Evolutionary conservation across 2,888 invertebrate genomes (phyloP).

Genomic region (Crematogaster levior): DNA sequence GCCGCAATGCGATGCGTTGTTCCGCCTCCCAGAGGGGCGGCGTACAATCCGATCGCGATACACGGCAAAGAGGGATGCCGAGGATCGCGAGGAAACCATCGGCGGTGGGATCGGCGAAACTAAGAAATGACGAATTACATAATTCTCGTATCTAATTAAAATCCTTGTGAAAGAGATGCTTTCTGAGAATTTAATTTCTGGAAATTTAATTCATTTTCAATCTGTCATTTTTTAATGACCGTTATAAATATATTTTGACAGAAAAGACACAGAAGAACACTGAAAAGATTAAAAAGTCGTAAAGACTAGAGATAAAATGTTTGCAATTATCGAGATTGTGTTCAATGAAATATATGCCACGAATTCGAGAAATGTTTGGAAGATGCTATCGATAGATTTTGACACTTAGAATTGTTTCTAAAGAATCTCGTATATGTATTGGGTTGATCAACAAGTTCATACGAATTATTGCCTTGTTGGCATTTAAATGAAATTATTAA

Average conservation of each 20-base stretch:
- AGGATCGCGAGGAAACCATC: not conserved
- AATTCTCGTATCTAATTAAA: constrained; percentile 9
- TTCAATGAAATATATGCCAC: not conserved
- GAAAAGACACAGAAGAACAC: no score
- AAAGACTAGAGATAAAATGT: not conserved
- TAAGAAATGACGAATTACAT: constrained; percentile 7
- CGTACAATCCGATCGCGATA: constrained; percentile 36
- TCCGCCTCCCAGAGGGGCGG: constrained; percentile 43
- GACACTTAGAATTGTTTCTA: not conserved
- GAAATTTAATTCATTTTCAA: not conserved
- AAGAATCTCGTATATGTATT: no score
- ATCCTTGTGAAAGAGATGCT: not conserved
- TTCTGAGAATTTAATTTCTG: not conserved
- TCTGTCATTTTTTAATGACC: not conserved
- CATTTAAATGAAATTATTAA: no score
- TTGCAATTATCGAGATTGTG: not conserved
- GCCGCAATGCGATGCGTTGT: constrained; percentile 26
- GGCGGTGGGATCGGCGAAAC: not conserved
- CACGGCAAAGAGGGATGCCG: constrained; percentile 14
- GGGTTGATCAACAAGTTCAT: no score
- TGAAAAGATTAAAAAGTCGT: not conserved
- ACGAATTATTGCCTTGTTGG: no score
- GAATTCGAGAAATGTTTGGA: not conserved
- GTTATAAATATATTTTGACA: not conserved
- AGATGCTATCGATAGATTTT: not conserved